Base-by-base conservation (phyloP, 2,888 invertebrate species). In the Gisinianus flammeolus region DNA sequence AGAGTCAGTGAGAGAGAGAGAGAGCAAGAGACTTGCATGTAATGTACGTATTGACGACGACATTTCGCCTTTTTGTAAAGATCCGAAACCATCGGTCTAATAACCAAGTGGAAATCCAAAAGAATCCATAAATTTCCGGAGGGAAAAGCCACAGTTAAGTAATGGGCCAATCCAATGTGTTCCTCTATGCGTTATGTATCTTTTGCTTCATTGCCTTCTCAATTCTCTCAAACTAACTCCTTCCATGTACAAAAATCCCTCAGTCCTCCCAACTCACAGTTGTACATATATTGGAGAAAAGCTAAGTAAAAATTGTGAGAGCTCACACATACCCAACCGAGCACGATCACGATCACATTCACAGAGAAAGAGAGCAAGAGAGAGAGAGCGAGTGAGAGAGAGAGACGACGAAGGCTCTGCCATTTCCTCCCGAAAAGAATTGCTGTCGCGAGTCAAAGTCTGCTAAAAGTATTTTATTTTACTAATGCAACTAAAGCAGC, bases 371-470 rank as follows among this genome's bases (percentile, higher is more conserved):
- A 22, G 6, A 26, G 22, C n/a, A 58, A 58, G 22, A 22, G 5
- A n/a, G 24, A 58, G 22, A 58, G 22, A 10, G 22, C 10, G 58
- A 24, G 52, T 44, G n/a, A n/a, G n/a, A n/a, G n/a, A n/a, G n/a
- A n/a, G n/a, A n/a, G n/a, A n/a, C n/a, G n/a, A n/a, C n/a, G n/a
- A n/a, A n/a, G n/a, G n/a, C n/a, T n/a, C 24, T 58, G 8, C 64
- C 44, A 44, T 64, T 64, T 64, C 64, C 26, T 64, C 64, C 26
- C 58, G 22, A 64, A 64, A 64, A 52, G 35, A 69, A 69, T 69
- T 26, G 69, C 69, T 69, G 69, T 69, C 69, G 69, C 69, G 52
- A 69, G 69, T 69, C 69, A 69, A 64, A 64, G 64, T 64, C 64
- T 64, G 64, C 52, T 69, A 31, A 28, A 67, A 67, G 67, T 67